Evolutionary conservation across 2,888 invertebrate species (phyloP).

Genomic region (Heliconius sara): DNA sequence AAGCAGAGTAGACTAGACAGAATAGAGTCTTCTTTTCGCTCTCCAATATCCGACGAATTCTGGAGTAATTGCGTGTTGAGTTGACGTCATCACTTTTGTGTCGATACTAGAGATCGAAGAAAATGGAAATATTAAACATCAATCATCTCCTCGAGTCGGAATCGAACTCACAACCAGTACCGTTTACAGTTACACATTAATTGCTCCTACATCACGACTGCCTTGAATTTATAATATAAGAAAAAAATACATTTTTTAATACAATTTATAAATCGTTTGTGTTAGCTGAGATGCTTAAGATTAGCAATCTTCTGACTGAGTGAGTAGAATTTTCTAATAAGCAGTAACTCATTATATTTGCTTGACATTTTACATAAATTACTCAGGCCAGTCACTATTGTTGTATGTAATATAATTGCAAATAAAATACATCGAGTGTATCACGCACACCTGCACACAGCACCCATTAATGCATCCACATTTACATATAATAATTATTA

Average conservation of each 20-base stretch:
- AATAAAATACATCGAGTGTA: conserved; percentile 39
- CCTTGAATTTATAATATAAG: too few relatives aligned
- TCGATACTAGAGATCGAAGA: too few relatives aligned
- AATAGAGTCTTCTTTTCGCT: too few relatives aligned
- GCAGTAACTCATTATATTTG: conserved; percentile 32
- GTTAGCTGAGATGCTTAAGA: conserved; percentile 23
- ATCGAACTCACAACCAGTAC: too few relatives aligned
- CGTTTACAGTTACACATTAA: too few relatives aligned
- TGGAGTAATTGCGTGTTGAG: too few relatives aligned
- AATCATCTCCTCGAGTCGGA: too few relatives aligned
- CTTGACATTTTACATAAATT: conserved; percentile 38
- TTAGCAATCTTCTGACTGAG: conserved; percentile 14
- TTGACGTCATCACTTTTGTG: too few relatives aligned
- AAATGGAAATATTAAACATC: too few relatives aligned
- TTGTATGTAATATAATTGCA: conserved; percentile 41
- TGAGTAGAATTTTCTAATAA: conserved; percentile 21
- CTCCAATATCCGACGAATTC: too few relatives aligned
- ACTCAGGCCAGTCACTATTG: conserved; percentile 43
- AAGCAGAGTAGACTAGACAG: too few relatives aligned
- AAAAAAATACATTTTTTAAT: neutral
- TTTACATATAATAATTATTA: conserved; percentile 38
- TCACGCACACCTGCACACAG: conserved; percentile 47
- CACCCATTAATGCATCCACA: conserved; percentile 34
- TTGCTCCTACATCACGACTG: too few relatives aligned
- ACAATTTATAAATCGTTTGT: neutral